Evolutionary conservation across 2,797 vertebrate species (phyloP).

Genomic region (Bufotes viridis): DNA sequence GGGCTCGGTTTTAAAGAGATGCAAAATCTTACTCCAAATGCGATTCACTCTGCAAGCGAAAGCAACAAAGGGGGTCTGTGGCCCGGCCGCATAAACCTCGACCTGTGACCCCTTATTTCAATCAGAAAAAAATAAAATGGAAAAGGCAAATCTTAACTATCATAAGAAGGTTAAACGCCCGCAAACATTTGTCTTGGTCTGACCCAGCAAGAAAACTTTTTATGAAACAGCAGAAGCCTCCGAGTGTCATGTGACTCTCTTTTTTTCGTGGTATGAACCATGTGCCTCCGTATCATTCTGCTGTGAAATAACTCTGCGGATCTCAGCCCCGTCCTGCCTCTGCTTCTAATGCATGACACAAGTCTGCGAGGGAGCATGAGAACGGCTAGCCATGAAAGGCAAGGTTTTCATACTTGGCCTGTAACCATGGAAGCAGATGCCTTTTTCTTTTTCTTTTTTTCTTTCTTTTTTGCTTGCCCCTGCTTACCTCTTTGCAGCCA

Average conservation of each 20-base stretch:
- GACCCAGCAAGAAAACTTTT: slow-evolving; percentile 63
- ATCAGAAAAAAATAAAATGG: slow-evolving; percentile 69
- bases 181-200: slow-evolving; percentile 66
- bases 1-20: slow-evolving; percentile 67
- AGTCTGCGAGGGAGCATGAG: slow-evolving; percentile 95
- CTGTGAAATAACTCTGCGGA: slow-evolving; percentile 85
- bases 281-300: slow-evolving; percentile 90
- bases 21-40: slow-evolving; percentile 75
- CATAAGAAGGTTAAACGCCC: slow-evolving; percentile 65
- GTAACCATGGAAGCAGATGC: slow-evolving; percentile 99
- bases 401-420: slow-evolving; percentile 94
- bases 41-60: slow-evolving; percentile 66
- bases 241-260: slow-evolving; percentile 88
- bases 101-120: slow-evolving; percentile 82
- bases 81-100: slow-evolving; percentile 79
- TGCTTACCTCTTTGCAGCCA: slow-evolving; percentile 98
- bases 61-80: slow-evolving; percentile 77
- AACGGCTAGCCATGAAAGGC: slow-evolving; percentile 94
- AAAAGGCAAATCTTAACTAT: slow-evolving; percentile 68
- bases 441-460: slow-evolving; percentile 74
- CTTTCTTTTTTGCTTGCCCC: slow-evolving; percentile 79
- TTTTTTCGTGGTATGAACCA: slow-evolving; percentile 79
- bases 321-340: slow-evolving; percentile 84
- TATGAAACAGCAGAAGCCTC: slow-evolving; percentile 79
- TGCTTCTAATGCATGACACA: slow-evolving; percentile 93